phyloP scores from a whole-genome alignment of 2,888 invertebrate species.

The Osedax fenrisi region DNA sequence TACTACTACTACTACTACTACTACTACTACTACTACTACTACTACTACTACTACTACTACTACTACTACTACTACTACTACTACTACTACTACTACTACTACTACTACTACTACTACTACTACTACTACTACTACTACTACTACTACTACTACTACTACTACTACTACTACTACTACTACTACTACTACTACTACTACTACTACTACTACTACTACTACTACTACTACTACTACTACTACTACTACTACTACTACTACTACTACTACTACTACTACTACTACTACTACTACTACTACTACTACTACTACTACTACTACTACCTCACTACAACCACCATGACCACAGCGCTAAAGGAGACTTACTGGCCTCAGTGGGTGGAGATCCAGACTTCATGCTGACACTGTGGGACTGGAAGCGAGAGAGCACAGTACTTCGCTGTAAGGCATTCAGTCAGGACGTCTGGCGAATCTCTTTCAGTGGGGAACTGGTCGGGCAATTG shows the following conservation, averaged over 20 bases:
- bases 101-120: neutral
- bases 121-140: neutral
- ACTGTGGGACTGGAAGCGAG: constrained; percentile 74
- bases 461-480: constrained; percentile 67
- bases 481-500: constrained; percentile 66
- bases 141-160: neutral
- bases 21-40: neutral
- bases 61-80: neutral
- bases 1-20: neutral
- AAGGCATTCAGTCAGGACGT: constrained; percentile 74
- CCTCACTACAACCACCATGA: neutral
- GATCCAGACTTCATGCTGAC: constrained; percentile 76
- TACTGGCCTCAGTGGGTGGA: constrained; percentile 70
- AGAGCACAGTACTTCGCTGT: constrained; percentile 64
- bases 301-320: neutral
- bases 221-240: neutral
- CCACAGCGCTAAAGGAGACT: constrained; percentile 65
- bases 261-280: constrained; percentile 6
- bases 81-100: neutral
- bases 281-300: neutral
- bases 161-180: neutral
- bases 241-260: constrained; percentile 6
- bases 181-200: neutral
- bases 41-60: neutral
- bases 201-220: neutral